Percentiles rank a stretch among this genome's conserved stretches.
Conservation (phyloP, 2,113 vertebrate species). For the Onychostoma macrolepis region DNA sequence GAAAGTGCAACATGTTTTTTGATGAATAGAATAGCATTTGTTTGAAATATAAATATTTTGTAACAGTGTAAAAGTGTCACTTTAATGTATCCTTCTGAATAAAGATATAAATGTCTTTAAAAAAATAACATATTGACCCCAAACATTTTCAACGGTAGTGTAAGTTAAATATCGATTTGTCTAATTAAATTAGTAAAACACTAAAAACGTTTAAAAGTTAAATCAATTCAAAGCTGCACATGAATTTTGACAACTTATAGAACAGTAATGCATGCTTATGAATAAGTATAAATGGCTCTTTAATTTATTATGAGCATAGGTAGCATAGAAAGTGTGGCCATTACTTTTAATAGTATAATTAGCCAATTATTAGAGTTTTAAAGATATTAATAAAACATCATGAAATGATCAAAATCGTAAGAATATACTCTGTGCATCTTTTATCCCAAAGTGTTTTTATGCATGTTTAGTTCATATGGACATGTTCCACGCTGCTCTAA, state of each 20-base stretch:
- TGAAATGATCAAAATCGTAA: neutral
- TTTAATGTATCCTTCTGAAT: neutral
- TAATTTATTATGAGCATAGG: neutral
- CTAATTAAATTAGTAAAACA: neutral
- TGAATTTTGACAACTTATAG: neutral
- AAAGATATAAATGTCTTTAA: neutral
- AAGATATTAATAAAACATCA: no score
- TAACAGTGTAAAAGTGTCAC: neutral
- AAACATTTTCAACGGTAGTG: neutral
- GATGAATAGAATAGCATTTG: neutral
- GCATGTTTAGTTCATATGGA: neutral
- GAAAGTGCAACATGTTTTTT: neutral
- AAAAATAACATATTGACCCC: neutral
- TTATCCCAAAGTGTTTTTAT: neutral
- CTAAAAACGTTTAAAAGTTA: neutral
- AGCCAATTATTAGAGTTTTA: no score
- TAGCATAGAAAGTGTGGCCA: neutral
- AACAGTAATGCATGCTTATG: neutral
- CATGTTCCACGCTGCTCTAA: neutral
- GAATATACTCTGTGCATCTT: neutral
- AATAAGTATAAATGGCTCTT: neutral
- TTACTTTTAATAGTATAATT: no score
- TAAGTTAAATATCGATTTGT: neutral
- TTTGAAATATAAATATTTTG: neutral
- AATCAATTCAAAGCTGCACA: neutral